Evolutionary conservation across 2,888 invertebrate species (phyloP), one percentile per base, ranked within the genome.

Genomic region (Cartodere bifasciata): DNA sequence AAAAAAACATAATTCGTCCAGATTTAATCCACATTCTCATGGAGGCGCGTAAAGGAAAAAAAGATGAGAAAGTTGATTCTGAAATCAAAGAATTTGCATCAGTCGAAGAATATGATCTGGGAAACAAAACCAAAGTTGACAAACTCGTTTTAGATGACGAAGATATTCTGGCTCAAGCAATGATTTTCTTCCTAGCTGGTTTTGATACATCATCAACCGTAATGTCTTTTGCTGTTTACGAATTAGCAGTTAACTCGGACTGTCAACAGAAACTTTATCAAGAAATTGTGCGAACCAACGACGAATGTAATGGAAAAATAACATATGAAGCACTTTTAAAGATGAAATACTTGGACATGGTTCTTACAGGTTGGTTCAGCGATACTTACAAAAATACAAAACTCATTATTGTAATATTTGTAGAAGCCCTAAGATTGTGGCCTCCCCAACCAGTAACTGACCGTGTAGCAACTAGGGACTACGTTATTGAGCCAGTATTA

Each of bases 341-440:
- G 20, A 64, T 75, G 68, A 60, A 61, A 12, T 75, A 74, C 36
- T 48, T 75, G 57, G 73, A 74, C 33, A 70, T 70, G 70, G 68
- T 73, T 1, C 47, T 73, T 0, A 67, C 69, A 43, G 67, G 67
- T 67, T n/a, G n/a, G n/a, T n/a, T n/a, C n/a, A n/a, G n/a, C n/a
- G n/a, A n/a, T n/a, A n/a, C n/a, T n/a, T n/a, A n/a, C n/a, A n/a
- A n/a, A n/a, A n/a, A n/a, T n/a, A n/a, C n/a, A n/a, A n/a, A n/a
- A n/a, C n/a, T n/a, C n/a, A n/a, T n/a, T n/a, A n/a, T n/a, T n/a
- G n/a, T n/a, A n/a, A n/a, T n/a, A n/a, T n/a, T 33, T 29, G 6
- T 23, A 34, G 34, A 34, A 26, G 27, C 29, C 3, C 23, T 52
- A 20, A 35, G 53, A 28, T 43, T 45, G 31, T 50, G 50, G 48